Percentiles rank a stretch among this genome's conserved stretches.
Conservation (phyloP, 2,113 vertebrate genomes). For the Cynoglossus semilaevis region DNA sequence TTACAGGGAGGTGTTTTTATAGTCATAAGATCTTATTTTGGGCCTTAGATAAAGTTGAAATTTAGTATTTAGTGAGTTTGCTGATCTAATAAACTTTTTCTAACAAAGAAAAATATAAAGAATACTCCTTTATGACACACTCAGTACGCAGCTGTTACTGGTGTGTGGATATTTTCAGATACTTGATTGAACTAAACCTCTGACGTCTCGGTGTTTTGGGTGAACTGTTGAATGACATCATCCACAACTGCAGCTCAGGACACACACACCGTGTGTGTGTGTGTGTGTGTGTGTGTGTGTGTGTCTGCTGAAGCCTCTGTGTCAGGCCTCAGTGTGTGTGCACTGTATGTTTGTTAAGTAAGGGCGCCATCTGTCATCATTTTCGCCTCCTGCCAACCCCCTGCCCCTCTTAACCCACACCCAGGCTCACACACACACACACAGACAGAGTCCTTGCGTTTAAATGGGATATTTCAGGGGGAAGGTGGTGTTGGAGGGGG, state of each 20-base stretch:
- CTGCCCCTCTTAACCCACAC: slow-evolving; percentile 42
- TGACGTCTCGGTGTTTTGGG: slow-evolving; percentile 8
- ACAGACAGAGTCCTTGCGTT: slow-evolving; percentile 33
- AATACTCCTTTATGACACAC: slow-evolving; percentile 33
- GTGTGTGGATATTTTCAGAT: slow-evolving; percentile 42
- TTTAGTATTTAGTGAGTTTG: no score
- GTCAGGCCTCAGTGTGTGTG: slow-evolving; percentile 21
- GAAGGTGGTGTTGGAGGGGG: background rate
- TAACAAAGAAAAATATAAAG: no score
- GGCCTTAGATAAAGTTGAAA: no score
- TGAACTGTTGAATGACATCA: no score
- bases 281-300: no score
- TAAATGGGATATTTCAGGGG: slow-evolving; percentile 16
- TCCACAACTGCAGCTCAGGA: no score
- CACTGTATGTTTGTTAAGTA: slow-evolving; percentile 52
- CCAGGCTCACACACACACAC: slow-evolving; percentile 41
- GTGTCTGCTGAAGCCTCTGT: slow-evolving; percentile 3
- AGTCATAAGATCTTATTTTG: no score
- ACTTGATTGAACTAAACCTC: slow-evolving; percentile 4
- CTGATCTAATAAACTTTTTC: no score
- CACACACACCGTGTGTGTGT: no score
- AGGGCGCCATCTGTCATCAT: slow-evolving; percentile 69
- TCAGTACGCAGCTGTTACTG: slow-evolving; percentile 47
- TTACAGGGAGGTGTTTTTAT: no score
- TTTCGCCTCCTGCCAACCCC: slow-evolving; percentile 57